These are phyloP conservation scores for Drosophila melanica DNA, from an alignment of 1,140 invertebrate genomes.

Conservation along the genomic window DNA sequence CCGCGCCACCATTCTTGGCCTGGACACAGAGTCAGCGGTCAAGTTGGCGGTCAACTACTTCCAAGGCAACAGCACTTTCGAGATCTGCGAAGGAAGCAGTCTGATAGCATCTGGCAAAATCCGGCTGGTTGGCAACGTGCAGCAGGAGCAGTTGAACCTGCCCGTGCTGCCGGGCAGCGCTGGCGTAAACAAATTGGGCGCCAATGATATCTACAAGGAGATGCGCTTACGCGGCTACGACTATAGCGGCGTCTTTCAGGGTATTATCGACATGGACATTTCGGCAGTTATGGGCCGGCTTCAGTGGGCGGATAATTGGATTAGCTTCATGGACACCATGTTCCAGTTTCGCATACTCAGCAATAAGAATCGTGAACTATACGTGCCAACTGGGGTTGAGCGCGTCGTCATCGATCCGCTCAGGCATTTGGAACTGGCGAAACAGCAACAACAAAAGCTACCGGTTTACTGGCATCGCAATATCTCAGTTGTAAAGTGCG, in stretches of 20 bases:
- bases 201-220: conserved; percentile 96
- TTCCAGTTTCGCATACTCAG: conserved; percentile 95
- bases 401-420: conserved; percentile 92
- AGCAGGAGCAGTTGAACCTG: conserved; percentile 86
- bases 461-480: conserved; percentile 90
- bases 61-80: conserved; percentile 94
- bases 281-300: conserved; percentile 88
- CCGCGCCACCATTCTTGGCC: conserved; percentile 91
- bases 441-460: conserved; percentile 83
- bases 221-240: conserved; percentile 96
- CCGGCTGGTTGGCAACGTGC: conserved; percentile 86
- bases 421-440: conserved; percentile 86
- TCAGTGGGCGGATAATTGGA: conserved; percentile 95
- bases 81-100: conserved; percentile 94
- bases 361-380: conserved; percentile 89
- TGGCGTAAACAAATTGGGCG: conserved; percentile 84
- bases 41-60: conserved; percentile 95
- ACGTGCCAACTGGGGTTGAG: conserved; percentile 94
- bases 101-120: conserved; percentile 92
- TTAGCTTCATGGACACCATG: conserved; percentile 97
- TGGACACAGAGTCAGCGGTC: conserved; percentile 90
- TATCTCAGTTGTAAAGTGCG: conserved; percentile 91
- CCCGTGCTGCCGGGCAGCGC: conserved; percentile 60
- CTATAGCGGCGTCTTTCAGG: conserved; percentile 94
- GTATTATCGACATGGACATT: conserved; percentile 89